Evolutionary conservation across 2,888 invertebrate genomes (phyloP), one percentile per base, ranked within the genome.

Genomic region (Sphecodes monilicornis): DNA sequence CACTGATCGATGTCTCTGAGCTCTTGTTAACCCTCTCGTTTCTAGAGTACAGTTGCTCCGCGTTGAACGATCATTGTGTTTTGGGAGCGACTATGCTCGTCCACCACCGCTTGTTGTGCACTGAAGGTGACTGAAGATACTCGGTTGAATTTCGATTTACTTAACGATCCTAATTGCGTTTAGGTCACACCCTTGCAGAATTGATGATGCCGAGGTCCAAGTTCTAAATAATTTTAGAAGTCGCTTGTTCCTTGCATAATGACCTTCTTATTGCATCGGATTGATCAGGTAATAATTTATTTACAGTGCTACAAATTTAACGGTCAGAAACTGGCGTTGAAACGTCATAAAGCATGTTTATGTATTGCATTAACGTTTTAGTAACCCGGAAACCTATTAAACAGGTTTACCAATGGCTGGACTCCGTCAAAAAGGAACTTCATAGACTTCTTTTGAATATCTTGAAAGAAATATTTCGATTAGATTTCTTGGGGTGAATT

Each of bases 1-100:
- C 80, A 43, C 29, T 18, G 69, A 69, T 69, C 69, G 32, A 69
- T 39, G 60, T 39, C 72, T 39, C 43, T 54, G n/a, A 43, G 29
- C 57, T 26, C 10, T 29, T 39, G 10, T 69, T 29, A 69, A 69
- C 41, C 32, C 66, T 66, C 36, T 66, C 36, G 66, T 22, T 60
- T 18, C 60, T 60, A 1, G 29, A 60, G 29, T 29, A 18, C 8
- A 29, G 16, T 29, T 8, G 60, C 60, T 32, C 29, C 8, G 18
- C 18, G 18, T 60, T 18, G 29, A 60, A 60, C 29, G 18, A 60
- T 60, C 29, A 29, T 18, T 29, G 18, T 60, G 60, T 60, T 29
- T 18, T 29, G 16, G 60, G 2, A 16, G 29, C 16, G 6, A 60
- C 60, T 60, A 29, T 16, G 29, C 16, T 60, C 29, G 60, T 6